These are phyloP conservation scores for Alligator sinensis DNA, from an alignment of 2,113 vertebrate species.

Conservation along the genomic window DNA sequence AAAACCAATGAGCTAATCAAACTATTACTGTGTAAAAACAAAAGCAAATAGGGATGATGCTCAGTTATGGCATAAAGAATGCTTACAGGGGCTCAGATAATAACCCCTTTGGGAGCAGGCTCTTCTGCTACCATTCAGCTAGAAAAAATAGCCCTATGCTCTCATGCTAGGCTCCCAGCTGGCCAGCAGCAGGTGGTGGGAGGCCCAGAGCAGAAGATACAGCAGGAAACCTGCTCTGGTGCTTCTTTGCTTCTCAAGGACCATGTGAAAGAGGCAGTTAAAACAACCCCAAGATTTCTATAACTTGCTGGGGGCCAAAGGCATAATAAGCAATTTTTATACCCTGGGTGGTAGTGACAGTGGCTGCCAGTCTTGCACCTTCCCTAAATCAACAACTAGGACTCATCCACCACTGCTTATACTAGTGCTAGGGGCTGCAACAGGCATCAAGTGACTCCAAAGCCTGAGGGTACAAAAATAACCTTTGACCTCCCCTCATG, in stretches of 20 bases:
- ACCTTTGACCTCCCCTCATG: background rate
- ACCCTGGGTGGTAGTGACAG: too few species aligned
- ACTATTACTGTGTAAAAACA: background rate
- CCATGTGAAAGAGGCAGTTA: background rate
- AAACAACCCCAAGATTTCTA: too few species aligned
- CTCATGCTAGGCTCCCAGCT: background rate
- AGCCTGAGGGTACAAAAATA: background rate
- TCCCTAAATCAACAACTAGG: too few species aligned
- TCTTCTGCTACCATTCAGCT: background rate
- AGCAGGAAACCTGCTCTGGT: background rate
- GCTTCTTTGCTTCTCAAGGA: constrained; percentile 41
- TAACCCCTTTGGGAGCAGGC: background rate
- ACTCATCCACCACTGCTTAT: background rate
- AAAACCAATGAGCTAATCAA: background rate
- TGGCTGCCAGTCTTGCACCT: too few species aligned
- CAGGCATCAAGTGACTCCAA: too few species aligned
- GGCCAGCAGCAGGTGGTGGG: background rate
- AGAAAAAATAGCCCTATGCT: background rate
- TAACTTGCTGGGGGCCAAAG: too few species aligned
- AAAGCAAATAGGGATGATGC: background rate
- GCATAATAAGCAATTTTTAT: too few species aligned
- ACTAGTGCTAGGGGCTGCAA: background rate
- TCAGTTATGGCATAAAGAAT: background rate
- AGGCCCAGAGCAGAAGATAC: constrained; percentile 8
- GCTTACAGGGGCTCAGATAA: background rate